These are phyloP conservation scores for Ascidia mentula DNA, from an alignment of 23 tunicate genomes.

Conservation along the genomic window DNA sequence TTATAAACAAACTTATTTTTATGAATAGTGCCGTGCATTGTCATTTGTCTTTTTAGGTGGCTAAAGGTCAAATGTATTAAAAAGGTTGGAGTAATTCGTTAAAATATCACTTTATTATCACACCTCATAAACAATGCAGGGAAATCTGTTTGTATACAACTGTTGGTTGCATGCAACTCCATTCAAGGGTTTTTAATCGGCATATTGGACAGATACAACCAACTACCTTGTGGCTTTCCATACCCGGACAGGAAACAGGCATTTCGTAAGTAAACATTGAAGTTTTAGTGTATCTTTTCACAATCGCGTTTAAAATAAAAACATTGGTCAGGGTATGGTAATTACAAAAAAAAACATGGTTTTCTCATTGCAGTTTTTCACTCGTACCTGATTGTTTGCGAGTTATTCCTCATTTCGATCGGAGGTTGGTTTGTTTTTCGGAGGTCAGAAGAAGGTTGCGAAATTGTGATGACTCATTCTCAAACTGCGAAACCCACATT, in stretches of 20 bases:
- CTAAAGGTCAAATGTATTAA: too few species aligned
- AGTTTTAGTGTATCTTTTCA: not conserved
- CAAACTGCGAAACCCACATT: not conserved
- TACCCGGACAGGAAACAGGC: slow-evolving; percentile 47
- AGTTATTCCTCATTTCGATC: slow-evolving; percentile 17
- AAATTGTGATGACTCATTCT: slow-evolving; percentile 7
- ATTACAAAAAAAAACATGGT: not conserved
- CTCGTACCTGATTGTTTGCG: slow-evolving; percentile 28
- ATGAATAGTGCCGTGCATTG: not conserved
- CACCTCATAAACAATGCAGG: slow-evolving; percentile 1
- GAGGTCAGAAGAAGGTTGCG: slow-evolving; percentile 31
- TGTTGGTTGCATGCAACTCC: slow-evolving; percentile 54
- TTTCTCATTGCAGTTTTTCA: slow-evolving; percentile 23
- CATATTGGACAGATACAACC: slow-evolving; percentile 18
- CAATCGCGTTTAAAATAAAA: too few species aligned
- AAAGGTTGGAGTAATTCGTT: too few species aligned
- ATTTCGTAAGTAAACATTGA: slow-evolving; percentile 35
- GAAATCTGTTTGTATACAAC: slow-evolving; percentile 38
- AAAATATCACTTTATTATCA: not conserved
- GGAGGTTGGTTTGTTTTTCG: slow-evolving; percentile 29
- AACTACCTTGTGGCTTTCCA: slow-evolving; percentile 66
- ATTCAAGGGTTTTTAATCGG: slow-evolving; percentile 44
- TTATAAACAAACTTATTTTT: not conserved
- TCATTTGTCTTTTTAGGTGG: not conserved
- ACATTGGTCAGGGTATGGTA: too few species aligned